Evolutionary conservation across 2,797 vertebrate species (phyloP), one percentile per base, ranked within the genome.

Genomic region (Lophotriccus pileatus): DNA sequence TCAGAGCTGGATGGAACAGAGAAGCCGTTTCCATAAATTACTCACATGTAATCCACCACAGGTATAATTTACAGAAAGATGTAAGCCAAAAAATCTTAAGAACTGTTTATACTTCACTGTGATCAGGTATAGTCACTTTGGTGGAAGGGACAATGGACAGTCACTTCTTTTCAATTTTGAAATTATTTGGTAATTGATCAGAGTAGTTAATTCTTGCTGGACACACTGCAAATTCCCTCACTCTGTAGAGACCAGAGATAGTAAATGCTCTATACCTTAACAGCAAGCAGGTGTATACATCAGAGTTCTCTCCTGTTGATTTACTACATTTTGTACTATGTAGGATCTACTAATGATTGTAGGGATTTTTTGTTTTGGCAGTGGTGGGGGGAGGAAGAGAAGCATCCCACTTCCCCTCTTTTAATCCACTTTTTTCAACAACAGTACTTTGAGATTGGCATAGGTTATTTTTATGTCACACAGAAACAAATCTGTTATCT

Each of bases 341-440:
- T 37, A 79, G 89, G 9, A 55, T 22, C 21, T 58, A 2, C 55
- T 52, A 21, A 7, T 8, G 24, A 30, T 62, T 44, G 25, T 19
- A 34, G 41, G 8, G 6, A 21, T 56, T 77, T 62, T 41, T 30
- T 16, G 37, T 27, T 76, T 37, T 12, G 4, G 16, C 9, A 23
- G 28, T 9, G 4, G 25, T 9, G 5, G 36, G 4, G 9, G 12
- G 8, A 14, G 4, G 24, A 4, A 53, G 14, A 28, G 4, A 23
- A 62, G 20, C 0, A 0, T 32, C 4, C 7, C 10, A 11, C 13
- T 8, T 46, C 6, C 32, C 39, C 13, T 34, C 37, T 44, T 81
- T 81, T 64, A 27, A 90, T 13, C 18, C 10, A 25, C 4, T 9
- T 25, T 82, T 75, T 72, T 50, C 36, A 67, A 36, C 25, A 81